These are phyloP conservation scores for Artibeus jamaicensis DNA, from an alignment of 2,797 vertebrate species.

Conservation along the genomic window DNA sequence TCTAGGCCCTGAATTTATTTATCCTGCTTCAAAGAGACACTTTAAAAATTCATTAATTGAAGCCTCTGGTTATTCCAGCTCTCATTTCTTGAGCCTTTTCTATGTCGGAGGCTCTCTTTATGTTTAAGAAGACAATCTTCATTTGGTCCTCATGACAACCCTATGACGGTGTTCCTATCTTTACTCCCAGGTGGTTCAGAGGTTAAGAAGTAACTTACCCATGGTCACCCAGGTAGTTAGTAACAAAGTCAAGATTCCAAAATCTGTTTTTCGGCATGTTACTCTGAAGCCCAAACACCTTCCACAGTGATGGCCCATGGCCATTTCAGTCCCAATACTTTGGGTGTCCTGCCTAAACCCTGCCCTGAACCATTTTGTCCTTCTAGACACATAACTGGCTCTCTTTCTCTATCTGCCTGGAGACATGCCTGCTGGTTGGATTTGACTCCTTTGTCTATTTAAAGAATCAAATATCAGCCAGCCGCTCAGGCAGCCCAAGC, in stretches of 20 bases:
- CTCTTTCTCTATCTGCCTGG: not conserved
- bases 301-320: not conserved
- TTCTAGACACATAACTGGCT: not conserved
- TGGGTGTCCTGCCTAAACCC: not conserved
- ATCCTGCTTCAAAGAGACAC: not conserved
- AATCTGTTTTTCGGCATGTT: not conserved
- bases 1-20: not conserved
- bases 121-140: not conserved
- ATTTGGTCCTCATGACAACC: not conserved
- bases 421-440: not conserved
- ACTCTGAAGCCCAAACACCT: not conserved
- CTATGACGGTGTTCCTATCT: not conserved
- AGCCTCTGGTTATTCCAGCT: not conserved
- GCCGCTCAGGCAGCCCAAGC: not conserved
- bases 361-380: not conserved
- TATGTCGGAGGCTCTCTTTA: not conserved
- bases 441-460: conserved; percentile 52
- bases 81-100: not conserved
- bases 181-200: not conserved
- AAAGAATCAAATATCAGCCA: conserved; percentile 58
- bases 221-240: not conserved
- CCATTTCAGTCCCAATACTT: not conserved
- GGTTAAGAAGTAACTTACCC: not conserved
- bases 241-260: not conserved
- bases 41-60: not conserved